Percentiles rank a stretch among this genome's conserved stretches.
phyloP scores from a whole-genome alignment of 2,113 vertebrate species.

The Antennarius striatus region DNA sequence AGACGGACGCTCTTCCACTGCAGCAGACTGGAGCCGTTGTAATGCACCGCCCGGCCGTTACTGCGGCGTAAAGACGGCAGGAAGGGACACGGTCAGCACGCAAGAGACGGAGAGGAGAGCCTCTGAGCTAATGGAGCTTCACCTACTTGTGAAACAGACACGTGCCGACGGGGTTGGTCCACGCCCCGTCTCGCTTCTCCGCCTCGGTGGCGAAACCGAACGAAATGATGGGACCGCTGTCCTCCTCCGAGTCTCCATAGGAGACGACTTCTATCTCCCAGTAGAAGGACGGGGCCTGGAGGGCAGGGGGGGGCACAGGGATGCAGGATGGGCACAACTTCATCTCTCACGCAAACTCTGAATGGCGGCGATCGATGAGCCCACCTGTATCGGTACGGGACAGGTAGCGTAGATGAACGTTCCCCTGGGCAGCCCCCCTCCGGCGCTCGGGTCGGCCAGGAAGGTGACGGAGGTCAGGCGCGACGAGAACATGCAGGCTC shows the following conservation, averaged over 20 bases:
- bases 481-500: constrained; percentile 98
- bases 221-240: constrained; percentile 95
- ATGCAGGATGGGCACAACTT: too few species aligned
- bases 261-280: constrained; percentile 98
- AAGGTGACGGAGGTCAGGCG: constrained; percentile 95
- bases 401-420: constrained; percentile 97
- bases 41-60: constrained; percentile 96
- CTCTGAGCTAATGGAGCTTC: background rate
- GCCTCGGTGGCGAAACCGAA: constrained; percentile 98
- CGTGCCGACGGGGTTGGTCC: constrained; percentile 98
- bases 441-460: constrained; percentile 94
- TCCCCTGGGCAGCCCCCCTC: constrained; percentile 93
- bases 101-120: too few species aligned
- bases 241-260: constrained; percentile 97
- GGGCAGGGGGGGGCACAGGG: constrained; percentile 1
- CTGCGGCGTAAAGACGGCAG: constrained; percentile 67
- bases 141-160: constrained; percentile 97
- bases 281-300: constrained; percentile 95
- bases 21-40: constrained; percentile 96
- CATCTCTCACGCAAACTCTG: background rate
- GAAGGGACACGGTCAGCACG: too few species aligned
- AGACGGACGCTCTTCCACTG: constrained; percentile 98
- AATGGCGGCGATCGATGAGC: constrained; percentile 1
- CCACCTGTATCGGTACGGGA: constrained; percentile 92
- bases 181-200: constrained; percentile 95